Percentiles rank a stretch among this genome's conserved stretches.
These are phyloP conservation scores for Drosophila flavopinicola DNA, from an alignment of 2,888 invertebrate genomes.

Conservation along the genomic window DNA sequence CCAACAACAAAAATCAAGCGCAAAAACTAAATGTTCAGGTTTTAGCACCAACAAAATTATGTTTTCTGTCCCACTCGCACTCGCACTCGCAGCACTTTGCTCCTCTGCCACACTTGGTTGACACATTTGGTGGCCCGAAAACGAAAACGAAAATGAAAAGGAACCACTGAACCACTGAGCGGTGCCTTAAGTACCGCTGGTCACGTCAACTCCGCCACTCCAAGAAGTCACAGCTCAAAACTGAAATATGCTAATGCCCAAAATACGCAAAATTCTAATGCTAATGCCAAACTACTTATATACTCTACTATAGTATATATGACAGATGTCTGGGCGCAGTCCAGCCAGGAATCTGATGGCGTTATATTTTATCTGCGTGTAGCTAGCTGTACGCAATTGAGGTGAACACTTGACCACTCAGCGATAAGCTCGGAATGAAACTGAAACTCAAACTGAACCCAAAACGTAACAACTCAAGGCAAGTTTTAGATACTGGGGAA, in stretches of 20 bases:
- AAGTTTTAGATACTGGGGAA: background rate
- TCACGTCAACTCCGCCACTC: constrained; percentile 55
- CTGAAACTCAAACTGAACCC: no score
- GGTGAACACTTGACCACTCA: constrained; percentile 63
- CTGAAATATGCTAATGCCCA: constrained; percentile 70
- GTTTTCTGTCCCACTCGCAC: background rate
- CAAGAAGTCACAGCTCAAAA: constrained; percentile 16
- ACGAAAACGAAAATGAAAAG: constrained; percentile 10
- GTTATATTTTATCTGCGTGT: constrained; percentile 69
- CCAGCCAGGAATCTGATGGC: constrained; percentile 45
- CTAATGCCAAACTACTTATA: background rate
- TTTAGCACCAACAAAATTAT: constrained; percentile 56
- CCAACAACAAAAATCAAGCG: constrained; percentile 39
- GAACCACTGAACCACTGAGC: constrained; percentile 30
- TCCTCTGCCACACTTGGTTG: constrained; percentile 36
- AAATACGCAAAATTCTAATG: no score
- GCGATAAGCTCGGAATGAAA: constrained; percentile 42
- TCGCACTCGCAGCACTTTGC: background rate
- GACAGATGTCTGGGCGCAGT: constrained; percentile 61
- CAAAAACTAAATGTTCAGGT: constrained; percentile 72
- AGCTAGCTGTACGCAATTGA: constrained; percentile 69
- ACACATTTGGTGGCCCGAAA: constrained; percentile 52
- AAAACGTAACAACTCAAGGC: background rate
- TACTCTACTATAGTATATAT: constrained; percentile 18
- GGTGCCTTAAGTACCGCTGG: constrained; percentile 70